Evolutionary conservation across 2,888 invertebrate species (phyloP).

Genomic region (Hyposoter dolosus): DNA sequence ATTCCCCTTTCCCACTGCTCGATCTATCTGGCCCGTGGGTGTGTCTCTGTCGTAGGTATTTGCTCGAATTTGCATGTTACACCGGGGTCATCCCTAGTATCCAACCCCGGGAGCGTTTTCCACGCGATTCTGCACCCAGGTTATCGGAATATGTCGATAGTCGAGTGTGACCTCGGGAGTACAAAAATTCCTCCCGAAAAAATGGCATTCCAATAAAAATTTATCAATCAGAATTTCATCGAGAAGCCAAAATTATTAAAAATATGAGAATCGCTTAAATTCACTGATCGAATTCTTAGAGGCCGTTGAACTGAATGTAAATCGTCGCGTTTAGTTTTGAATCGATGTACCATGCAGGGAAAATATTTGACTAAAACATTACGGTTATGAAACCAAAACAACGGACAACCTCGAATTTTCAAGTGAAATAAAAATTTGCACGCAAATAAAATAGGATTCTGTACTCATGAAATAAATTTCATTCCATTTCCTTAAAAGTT

Average conservation of each 20-base stretch:
- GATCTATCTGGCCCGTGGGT: not conserved
- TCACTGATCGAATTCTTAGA: not conserved
- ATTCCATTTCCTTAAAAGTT: too few species aligned
- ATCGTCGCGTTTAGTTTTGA: too few species aligned
- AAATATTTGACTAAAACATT: too few species aligned
- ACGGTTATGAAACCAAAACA: too few species aligned
- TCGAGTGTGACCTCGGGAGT: not conserved
- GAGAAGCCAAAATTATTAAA: not conserved
- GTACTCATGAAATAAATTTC: too few species aligned
- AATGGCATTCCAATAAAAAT: not conserved
- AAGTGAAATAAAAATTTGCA: too few species aligned
- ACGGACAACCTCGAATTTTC: too few species aligned
- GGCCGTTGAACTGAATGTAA: not conserved
- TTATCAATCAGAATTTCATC: not conserved
- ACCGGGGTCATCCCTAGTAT: not conserved
- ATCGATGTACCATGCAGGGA: too few species aligned
- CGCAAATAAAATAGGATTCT: too few species aligned
- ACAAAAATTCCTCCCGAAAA: not conserved
- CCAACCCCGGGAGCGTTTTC: slow-evolving; percentile 7
- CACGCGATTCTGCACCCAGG: not conserved
- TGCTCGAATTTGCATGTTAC: slow-evolving; percentile 16
- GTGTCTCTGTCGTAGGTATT: not conserved
- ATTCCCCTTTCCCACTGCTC: slow-evolving; percentile 5
- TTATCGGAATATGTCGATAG: slow-evolving; percentile 1
- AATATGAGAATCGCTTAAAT: not conserved